Base-by-base conservation (phyloP, 1,140 invertebrate genomes). In the Plectrocnemia conspersa region DNA sequence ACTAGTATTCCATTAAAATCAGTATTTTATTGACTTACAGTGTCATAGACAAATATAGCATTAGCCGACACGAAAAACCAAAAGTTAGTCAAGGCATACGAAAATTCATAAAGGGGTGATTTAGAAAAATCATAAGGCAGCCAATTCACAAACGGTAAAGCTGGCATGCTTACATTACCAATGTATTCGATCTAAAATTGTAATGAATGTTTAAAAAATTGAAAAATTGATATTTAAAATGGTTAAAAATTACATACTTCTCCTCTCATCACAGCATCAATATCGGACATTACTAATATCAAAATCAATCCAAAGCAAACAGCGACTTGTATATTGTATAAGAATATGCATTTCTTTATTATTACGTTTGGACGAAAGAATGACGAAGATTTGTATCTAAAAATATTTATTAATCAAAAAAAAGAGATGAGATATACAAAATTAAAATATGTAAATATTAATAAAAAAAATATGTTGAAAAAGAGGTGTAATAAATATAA, bases 71-170 rank as follows among this genome's bases (percentile, higher is more conserved):
- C 50, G 16, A 61, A 33, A 16, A 61, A 57, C 59, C 54, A 61
- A 38, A 57, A 35, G 21, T 61, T 57, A 2, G 36, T 50, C 15
- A 61, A 27, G 38, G 22, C 38, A 36, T 54, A 61, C 16, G 59
- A 44, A 6, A 57, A 13, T 32, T 61, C 54, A 16, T 57, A 57
- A 3, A 25, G 2, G 23, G 59, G 54, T 27, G 54, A 45, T 22
- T 54, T 2, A 1, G 59, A 57, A 36, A 53, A 61, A 42, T 61
- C 54, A 16, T 45, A 61, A 19, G 59, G 59, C 5, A 61, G 18
- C 59, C 59, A 61, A 22, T 57, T 61, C 1, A 61, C 23, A 19
- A 61, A 61, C 2, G 59, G 59, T 16, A 61, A 32, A 21, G 24
- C 44, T 29, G 44, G 54, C 2, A 54, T 23, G 6, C 11, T 56